Percentiles rank a stretch among this genome's conserved stretches.
These are phyloP conservation scores for Aldrovandia affinis DNA, from an alignment of 2,797 vertebrate species.

Conservation along the genomic window DNA sequence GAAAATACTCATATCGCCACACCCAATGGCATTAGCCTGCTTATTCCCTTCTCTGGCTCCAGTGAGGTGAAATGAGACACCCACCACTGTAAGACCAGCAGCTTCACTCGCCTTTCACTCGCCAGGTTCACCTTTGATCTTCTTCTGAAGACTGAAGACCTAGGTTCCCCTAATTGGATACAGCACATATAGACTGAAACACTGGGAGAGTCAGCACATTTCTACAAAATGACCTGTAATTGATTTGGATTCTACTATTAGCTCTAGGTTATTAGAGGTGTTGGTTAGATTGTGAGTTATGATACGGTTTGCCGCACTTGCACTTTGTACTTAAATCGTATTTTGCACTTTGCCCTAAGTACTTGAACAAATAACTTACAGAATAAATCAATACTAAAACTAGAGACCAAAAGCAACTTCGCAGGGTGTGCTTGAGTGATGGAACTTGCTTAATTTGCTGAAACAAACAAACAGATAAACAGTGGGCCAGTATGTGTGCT, in stretches of 20 bases:
- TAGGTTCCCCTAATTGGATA: background rate
- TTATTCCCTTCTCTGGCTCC: background rate
- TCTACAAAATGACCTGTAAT: background rate
- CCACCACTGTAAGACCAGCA: background rate
- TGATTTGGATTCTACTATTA: constrained; percentile 7
- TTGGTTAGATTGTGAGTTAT: background rate
- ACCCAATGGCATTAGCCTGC: background rate
- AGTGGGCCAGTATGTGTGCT: background rate
- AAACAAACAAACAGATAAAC: background rate
- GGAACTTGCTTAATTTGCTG: constrained; percentile 1
- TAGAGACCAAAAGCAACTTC: background rate
- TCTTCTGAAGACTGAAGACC: background rate
- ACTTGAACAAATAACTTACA: background rate
- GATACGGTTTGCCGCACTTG: background rate
- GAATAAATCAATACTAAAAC: background rate
- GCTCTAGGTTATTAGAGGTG: background rate
- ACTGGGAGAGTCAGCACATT: background rate
- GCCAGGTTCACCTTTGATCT: too few species aligned
- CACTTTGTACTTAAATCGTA: background rate
- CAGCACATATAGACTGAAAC: background rate
- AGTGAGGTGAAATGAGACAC: background rate
- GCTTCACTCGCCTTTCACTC: background rate
- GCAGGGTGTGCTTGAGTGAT: background rate
- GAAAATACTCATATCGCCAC: background rate
- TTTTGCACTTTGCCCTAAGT: background rate